These are phyloP conservation scores for Taxidea taxus DNA, from an alignment of 2,113 vertebrate genomes.

Conservation along the genomic window DNA sequence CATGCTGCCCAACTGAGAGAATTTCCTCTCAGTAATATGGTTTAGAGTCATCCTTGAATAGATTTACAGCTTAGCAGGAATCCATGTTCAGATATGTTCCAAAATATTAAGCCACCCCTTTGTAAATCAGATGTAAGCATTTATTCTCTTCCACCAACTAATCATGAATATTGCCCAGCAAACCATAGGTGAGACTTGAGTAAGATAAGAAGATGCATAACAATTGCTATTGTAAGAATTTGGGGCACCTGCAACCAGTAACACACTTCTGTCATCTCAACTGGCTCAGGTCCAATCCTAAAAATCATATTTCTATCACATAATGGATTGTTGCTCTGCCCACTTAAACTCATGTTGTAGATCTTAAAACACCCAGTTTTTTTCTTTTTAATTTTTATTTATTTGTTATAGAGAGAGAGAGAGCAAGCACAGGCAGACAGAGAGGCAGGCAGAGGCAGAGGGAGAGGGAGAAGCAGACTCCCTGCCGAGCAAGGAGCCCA, in stretches of 20 bases:
- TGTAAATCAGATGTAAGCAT: neutral
- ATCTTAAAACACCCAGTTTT: neutral
- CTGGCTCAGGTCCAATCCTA: neutral
- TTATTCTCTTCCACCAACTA: neutral
- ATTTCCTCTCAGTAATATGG: neutral
- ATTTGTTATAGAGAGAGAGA: no score
- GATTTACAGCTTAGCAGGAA: neutral
- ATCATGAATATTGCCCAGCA: neutral
- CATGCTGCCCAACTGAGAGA: neutral
- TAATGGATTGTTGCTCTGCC: neutral
- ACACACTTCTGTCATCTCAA: neutral
- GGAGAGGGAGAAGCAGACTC: no score
- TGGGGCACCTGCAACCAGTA: neutral
- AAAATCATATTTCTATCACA: neutral
- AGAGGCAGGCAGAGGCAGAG: no score
- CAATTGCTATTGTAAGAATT: neutral
- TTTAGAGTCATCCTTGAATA: neutral
- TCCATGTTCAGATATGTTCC: neutral
- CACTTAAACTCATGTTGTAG: neutral
- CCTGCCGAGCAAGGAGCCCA: no score
- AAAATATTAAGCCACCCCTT: neutral
- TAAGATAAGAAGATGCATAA: neutral
- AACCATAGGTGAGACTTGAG: neutral
- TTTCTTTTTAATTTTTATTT: no score
- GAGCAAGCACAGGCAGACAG: no score